A percentile compares a stretch with the other conserved stretches of the same genome.
Conservation (phyloP, 2,797 vertebrate species). For the Anomalospiza imberbis region DNA sequence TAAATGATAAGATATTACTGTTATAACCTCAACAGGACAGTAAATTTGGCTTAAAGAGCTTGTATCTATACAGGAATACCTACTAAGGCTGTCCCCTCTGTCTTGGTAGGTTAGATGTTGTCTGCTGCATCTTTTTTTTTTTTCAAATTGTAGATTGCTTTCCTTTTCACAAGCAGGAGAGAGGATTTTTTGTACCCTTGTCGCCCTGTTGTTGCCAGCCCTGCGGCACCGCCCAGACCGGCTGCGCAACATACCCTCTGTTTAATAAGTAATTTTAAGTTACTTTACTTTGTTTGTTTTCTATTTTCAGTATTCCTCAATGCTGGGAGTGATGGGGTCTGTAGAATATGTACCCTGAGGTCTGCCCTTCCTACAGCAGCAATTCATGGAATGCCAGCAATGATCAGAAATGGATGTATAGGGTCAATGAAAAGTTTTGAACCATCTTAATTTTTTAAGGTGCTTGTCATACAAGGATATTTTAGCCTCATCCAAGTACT, state of each 20-base stretch:
- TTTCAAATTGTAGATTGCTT: not conserved
- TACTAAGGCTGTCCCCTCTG: not conserved
- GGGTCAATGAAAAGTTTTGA: not conserved
- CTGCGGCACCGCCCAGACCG: too few species aligned
- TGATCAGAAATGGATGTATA: not conserved
- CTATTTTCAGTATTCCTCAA: not conserved
- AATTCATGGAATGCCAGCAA: not conserved
- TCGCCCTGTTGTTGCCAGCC: too few species aligned
- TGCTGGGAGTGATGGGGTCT: not conserved
- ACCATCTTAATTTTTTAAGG: not conserved
- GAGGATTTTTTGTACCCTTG: not conserved
- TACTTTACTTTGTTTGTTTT: not conserved
- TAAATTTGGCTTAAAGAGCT: not conserved
- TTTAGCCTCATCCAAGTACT: not conserved
- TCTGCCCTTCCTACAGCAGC: not conserved
- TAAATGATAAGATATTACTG: not conserved
- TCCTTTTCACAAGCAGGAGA: not conserved
- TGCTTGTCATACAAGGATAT: not conserved
- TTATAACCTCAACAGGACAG: not conserved
- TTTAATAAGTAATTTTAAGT: not conserved
- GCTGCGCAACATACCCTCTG: too few species aligned
- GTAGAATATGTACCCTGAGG: not conserved
- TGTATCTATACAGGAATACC: not conserved
- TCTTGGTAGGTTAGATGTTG: not conserved
- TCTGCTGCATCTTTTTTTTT: not conserved